Conservation (phyloP, 1,140 invertebrate species). For the Panulirus ornatus region DNA sequence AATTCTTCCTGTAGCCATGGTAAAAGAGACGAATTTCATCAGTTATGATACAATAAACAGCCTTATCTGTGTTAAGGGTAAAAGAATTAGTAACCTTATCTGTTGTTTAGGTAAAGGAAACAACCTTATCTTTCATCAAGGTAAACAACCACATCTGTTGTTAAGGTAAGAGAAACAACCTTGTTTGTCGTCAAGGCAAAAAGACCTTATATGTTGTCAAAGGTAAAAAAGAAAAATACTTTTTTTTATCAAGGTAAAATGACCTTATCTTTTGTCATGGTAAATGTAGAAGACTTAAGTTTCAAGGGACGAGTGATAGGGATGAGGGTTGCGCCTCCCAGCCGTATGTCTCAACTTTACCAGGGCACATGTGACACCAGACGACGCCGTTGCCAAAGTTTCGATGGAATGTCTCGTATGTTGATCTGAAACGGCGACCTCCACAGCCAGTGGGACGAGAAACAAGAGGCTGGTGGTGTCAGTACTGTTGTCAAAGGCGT, state of each 20-base stretch:
- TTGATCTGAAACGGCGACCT: constrained; percentile 16
- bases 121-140: not conserved
- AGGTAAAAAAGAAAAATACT: no score
- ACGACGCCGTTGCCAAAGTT: constrained; percentile 39
- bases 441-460: not conserved
- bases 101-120: not conserved
- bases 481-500: not conserved
- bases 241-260: no score
- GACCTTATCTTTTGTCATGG: no score
- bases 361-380: not conserved
- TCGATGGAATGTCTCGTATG: constrained; percentile 43
- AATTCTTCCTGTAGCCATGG: no score
- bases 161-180: not conserved
- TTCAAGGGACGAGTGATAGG: not conserved
- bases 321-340: not conserved
- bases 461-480: not conserved
- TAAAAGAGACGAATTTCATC: no score
- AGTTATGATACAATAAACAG: no score
- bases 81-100: no score
- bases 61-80: no score
- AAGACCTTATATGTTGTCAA: no score
- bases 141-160: not conserved
- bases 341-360: constrained; percentile 40
- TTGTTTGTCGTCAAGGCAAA: no score
- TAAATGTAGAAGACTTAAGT: no score